A percentile compares a stretch with the other conserved stretches of the same genome.
Conservation (phyloP, 2,113 vertebrate species). For the Tylochromis polylepis region DNA sequence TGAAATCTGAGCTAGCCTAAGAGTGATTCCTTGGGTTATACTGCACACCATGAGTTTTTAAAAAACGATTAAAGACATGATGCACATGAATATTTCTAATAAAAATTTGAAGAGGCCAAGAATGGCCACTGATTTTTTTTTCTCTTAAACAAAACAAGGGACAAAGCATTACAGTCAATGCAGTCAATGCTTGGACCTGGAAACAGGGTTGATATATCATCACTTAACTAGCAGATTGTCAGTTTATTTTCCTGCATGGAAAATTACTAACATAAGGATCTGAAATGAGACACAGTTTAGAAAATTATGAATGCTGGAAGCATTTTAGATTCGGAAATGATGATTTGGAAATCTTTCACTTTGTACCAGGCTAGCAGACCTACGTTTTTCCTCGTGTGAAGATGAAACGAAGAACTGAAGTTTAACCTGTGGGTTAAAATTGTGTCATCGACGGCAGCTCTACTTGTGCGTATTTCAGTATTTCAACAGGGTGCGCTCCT, state of each 20-base stretch:
- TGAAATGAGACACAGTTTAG: not conserved
- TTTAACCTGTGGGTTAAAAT: conserved; percentile 16
- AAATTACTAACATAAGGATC: not conserved
- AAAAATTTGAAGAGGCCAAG: too few species aligned
- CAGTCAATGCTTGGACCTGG: not conserved
- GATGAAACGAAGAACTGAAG: conserved; percentile 10
- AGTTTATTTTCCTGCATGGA: not conserved
- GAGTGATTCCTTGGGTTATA: not conserved
- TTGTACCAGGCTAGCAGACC: not conserved
- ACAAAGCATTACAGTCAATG: not conserved
- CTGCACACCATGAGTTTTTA: not conserved
- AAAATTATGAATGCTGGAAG: not conserved
- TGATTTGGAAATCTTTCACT: not conserved
- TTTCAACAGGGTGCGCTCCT: not conserved
- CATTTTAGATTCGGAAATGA: not conserved
- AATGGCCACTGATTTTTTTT: not conserved
- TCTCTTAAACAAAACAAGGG: not conserved
- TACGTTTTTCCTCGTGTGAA: not conserved
- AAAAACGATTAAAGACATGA: not conserved
- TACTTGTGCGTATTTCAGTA: conserved; percentile 52
- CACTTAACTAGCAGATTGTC: not conserved
- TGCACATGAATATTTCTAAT: not conserved
- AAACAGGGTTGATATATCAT: not conserved
- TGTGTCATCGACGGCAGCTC: conserved; percentile 60
- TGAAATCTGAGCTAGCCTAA: not conserved